Base-by-base conservation (phyloP, 2,888 invertebrate genomes). In the Drosophila merina region DNA sequence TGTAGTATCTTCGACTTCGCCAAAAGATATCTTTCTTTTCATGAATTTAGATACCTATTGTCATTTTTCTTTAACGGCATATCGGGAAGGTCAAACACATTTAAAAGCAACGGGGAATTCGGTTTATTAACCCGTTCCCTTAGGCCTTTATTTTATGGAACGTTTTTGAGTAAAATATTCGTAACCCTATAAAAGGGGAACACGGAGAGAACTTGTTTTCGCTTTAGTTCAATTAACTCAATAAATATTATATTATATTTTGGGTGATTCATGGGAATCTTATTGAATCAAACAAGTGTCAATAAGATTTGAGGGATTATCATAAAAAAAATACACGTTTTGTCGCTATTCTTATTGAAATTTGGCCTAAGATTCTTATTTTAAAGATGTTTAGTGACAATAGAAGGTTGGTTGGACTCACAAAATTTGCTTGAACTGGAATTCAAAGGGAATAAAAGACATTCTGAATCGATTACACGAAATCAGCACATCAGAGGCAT, bases 51-150 rank as follows among this genome's bases (percentile, higher is more conserved):
- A 63, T 50, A 38, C 51, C 31, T 26, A 62, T 60, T 52, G 31
- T 25, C 38, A 31, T 64, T 62, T 63, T 52, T 57, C 62, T 62
- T 62, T 57, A 57, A 57, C 60, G 60, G 60, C 31, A 38, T 38
- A 38, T 50, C n/a, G 38, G 26, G 62, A 62, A 64, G 62, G 51
- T 64, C 62, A 51, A 63, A 38, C 45, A 12, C 28, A 51, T 62
- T 50, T 36, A 45, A 45, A 45, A 20, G 25, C 45, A 50, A 33
- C 8, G 14, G 20, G 14, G 7, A 3, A 14, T 28, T 25, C 8
- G n/a, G 28, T 45, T 9, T 20, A 6, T 36, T 14, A 20, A 38
- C 56, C 44, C 36, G 10, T 14, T 20, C 8, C 30, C 8, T 12
- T 25, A 5, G 26, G 12, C 33, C 12, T 44, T 20, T 7, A 20